phyloP scores from a whole-genome alignment of 2,888 invertebrate genomes.

The Noctua janthina region DNA sequence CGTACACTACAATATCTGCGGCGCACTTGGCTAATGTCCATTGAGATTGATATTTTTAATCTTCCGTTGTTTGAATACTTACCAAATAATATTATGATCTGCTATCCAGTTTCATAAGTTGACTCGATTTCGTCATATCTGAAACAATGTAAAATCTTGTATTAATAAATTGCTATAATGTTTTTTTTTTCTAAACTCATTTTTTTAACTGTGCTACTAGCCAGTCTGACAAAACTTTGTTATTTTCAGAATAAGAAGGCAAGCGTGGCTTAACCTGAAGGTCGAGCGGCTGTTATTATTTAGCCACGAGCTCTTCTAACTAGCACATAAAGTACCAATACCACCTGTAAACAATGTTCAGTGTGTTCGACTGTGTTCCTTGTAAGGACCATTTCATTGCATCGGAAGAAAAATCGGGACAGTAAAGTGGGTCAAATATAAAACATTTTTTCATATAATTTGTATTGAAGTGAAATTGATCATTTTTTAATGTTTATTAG shows the following conservation, averaged over 20 bases:
- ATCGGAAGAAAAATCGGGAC: too few species aligned
- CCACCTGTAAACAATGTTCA: too few species aligned
- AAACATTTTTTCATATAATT: too few species aligned
- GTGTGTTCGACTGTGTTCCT: too few species aligned
- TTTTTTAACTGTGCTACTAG: not conserved
- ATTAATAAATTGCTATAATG: not conserved
- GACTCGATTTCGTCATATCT: slow-evolving; percentile 47
- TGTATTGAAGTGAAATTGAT: too few species aligned
- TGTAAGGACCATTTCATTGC: too few species aligned
- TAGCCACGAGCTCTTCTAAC: too few species aligned
- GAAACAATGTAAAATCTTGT: slow-evolving; percentile 38
- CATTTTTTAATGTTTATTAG: too few species aligned
- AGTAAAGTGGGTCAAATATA: too few species aligned
- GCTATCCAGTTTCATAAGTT: slow-evolving; percentile 26
- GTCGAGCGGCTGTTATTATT: too few species aligned
- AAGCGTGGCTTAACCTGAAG: too few species aligned
- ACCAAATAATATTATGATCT: slow-evolving; percentile 57
- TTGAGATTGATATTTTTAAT: not conserved
- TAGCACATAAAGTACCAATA: too few species aligned
- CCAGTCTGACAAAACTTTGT: not conserved
- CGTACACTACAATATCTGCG: not conserved
- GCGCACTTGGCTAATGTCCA: not conserved
- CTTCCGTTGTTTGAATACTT: slow-evolving; percentile 8
- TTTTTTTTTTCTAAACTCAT: not conserved
- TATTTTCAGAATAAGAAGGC: not conserved